phyloP scores from a whole-genome alignment of 2,888 invertebrate genomes.

The Hermaeophaga mercurialis region DNA sequence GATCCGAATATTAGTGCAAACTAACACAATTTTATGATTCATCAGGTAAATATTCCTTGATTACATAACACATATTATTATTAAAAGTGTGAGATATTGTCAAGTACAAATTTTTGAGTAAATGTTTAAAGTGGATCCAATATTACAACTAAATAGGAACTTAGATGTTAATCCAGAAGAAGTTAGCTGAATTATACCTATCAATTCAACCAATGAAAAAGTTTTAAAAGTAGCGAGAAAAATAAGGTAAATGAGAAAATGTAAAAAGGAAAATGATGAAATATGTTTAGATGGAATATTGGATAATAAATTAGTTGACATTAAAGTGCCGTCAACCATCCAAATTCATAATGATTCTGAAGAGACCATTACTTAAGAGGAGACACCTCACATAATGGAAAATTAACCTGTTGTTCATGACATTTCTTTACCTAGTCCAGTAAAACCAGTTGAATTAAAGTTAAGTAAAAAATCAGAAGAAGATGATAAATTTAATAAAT shows the following conservation, averaged over 20 bases:
- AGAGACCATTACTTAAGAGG: constrained; percentile 32
- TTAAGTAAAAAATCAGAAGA: not conserved
- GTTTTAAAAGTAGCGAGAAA: constrained; percentile 24
- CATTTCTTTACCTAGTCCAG: constrained; percentile 33
- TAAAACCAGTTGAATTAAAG: constrained; percentile 1
- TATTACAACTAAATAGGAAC: no score
- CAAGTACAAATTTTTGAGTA: no score
- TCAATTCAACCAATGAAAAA: constrained; percentile 9
- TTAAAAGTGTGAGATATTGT: no score
- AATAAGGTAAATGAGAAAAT: constrained; percentile 28
- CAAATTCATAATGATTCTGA: constrained; percentile 1
- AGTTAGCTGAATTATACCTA: not conserved
- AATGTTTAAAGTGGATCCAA: no score
- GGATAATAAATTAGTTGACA: constrained; percentile 29
- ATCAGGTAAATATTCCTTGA: no score
- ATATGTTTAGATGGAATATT: constrained; percentile 30
- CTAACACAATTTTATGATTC: no score
- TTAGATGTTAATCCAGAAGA: no score
- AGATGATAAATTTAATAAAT: not conserved
- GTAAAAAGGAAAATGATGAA: constrained; percentile 19
- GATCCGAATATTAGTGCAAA: no score
- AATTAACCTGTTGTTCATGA: constrained; percentile 43
- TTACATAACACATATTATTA: no score
- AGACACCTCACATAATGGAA: constrained; percentile 44
- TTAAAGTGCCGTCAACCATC: constrained; percentile 12